Evolutionary conservation across 2,113 vertebrate genomes (phyloP), one percentile per base, ranked within the genome.

Genomic region (Phrynosoma blainvillii): DNA sequence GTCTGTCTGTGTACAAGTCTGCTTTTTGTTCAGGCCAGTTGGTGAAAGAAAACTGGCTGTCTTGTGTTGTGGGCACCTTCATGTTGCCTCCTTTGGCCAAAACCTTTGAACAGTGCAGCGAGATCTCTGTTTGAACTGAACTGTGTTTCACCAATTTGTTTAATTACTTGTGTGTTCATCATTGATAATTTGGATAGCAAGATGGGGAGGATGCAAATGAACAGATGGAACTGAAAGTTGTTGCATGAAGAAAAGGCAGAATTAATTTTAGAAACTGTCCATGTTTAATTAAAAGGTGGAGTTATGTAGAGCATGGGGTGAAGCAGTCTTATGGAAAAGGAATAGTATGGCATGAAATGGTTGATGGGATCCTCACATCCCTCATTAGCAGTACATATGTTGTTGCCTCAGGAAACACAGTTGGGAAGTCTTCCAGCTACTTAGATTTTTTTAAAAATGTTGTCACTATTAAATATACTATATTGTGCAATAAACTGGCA

Each of bases 401-500:
- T 90, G 87, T 56, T 75, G 87, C 87, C 71, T 59, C 14, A 90
- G 79, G 47, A 86, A 91, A 82, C 0, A 8, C 82, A 32, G 27
- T 74, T 78, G 79, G 81, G 77, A 88, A 25, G 79, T 82, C 36
- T 82, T 65, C 71, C 66, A 77, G 30, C 83, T 52, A 56, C 0
- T 40, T 1, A 65, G 84, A 59, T 62, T 47, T 47, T 47, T 47
- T 75, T 7, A 86, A 71, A 89, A 78, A 77, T 78, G 77, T 6
- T 30, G 68, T 79, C 52, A 89, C 85, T 88, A 77, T 85, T 84
- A 88, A 93, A 88, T 87, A 20, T 88, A 87, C 79, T 1, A 52
- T 0, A n/a, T 54, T 0, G 0, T 89, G 84, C 87, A 88, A 77
- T 62, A 82, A 36, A n/a, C 74, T 54, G 65, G 42, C 82, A 84